Conservation (phyloP, 2,113 vertebrate species). For the Zapornia atra region DNA sequence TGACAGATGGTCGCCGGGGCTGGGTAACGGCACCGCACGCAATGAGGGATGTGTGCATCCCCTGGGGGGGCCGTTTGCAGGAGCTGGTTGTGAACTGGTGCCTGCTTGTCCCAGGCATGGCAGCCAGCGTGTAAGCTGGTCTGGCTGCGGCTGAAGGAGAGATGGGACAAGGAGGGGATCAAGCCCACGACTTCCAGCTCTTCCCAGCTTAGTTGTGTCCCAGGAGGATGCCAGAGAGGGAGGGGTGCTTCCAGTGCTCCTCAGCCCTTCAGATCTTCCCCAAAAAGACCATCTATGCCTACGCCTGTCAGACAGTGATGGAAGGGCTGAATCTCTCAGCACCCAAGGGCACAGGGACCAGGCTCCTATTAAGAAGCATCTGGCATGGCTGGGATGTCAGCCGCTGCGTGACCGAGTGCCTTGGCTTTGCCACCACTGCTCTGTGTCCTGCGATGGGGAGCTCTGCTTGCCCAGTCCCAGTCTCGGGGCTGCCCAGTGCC, state of each 20-base stretch:
- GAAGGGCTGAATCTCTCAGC: not conserved
- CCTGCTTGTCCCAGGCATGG: not conserved
- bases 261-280: not conserved
- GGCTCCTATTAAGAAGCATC: not conserved
- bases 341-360: not conserved
- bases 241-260: not conserved
- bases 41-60: not conserved
- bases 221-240: not conserved
- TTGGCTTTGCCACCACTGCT: not conserved
- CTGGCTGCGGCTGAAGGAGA: not conserved
- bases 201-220: fast-evolving
- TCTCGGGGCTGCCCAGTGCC: not conserved
- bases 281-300: not conserved
- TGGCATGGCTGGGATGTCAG: fast-evolving
- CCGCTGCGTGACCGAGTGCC: fast-evolving
- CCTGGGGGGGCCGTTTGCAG: not conserved
- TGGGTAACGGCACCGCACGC: fast-evolving
- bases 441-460: fast-evolving
- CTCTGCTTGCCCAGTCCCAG: not conserved
- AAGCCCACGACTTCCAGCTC: not conserved
- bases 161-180: not conserved
- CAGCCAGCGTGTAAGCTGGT: fast-evolving
- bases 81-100: not conserved
- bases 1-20: conserved; percentile 8
- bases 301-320: not conserved